A percentile compares a stretch with the other conserved stretches of the same genome.
Conservation (phyloP, 1,140 invertebrate genomes). For the Gryllus bimaculatus region DNA sequence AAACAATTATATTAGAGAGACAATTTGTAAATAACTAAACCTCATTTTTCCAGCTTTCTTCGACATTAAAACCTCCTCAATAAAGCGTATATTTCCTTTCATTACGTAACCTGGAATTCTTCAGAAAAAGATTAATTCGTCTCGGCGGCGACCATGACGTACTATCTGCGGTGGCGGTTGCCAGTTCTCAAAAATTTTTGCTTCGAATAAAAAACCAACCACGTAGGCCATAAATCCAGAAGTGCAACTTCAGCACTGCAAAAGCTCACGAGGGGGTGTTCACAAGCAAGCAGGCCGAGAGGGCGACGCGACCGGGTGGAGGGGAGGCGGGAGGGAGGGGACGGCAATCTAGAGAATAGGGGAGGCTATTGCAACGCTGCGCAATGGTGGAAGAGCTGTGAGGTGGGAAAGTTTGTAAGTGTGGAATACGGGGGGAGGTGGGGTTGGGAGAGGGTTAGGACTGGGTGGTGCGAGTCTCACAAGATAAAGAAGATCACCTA, state of each 20-base stretch:
- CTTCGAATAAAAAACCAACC: constrained; percentile 1
- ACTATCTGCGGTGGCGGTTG: not conserved
- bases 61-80: no score
- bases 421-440: no score
- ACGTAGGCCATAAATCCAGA: not conserved
- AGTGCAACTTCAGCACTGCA: not conserved
- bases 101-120: not conserved
- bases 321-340: not conserved
- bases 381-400: no score
- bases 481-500: not conserved
- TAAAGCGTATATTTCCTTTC: no score
- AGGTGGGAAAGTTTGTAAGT: no score
- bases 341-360: not conserved
- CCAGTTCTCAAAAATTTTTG: not conserved
- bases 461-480: not conserved
- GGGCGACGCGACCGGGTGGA: not conserved
- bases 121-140: not conserved
- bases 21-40: no score
- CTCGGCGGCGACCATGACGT: not conserved
- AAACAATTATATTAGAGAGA: no score
- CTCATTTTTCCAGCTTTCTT: no score
- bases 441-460: not conserved
- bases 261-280: not conserved
- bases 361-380: no score
- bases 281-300: not conserved